A percentile compares a stretch with the other conserved stretches of the same genome.
phyloP scores from a whole-genome alignment of 92 coral and sea anemone species.

The Meandrina meandrites region DNA sequence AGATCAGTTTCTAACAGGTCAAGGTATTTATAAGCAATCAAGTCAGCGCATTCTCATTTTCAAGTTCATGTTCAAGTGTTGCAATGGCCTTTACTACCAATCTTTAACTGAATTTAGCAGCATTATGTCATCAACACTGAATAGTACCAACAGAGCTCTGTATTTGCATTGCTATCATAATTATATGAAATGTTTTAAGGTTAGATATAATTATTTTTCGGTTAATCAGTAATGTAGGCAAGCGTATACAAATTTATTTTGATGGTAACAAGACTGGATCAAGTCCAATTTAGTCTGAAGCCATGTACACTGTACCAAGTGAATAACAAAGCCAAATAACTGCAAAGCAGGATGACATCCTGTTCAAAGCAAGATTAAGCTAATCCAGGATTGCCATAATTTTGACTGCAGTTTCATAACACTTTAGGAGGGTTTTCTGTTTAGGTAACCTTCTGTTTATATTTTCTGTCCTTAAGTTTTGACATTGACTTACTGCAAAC shows the following conservation, averaged over 20 bases:
- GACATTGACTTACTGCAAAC: background rate
- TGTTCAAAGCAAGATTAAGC: background rate
- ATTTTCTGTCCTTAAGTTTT: too few relatives aligned
- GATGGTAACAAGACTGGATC: background rate
- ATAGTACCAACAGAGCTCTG: background rate
- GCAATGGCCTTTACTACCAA: background rate
- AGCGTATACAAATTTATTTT: background rate
- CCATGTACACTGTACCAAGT: background rate
- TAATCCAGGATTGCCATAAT: too few relatives aligned
- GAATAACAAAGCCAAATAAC: background rate
- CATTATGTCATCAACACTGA: background rate
- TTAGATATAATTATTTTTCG: background rate
- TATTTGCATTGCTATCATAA: background rate
- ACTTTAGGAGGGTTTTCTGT: background rate
- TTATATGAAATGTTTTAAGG: background rate
- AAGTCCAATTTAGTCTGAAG: background rate
- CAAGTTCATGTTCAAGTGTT: constrained; percentile 7
- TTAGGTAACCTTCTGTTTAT: too few relatives aligned
- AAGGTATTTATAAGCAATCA: background rate
- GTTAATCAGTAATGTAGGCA: constrained; percentile 1
- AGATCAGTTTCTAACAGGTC: background rate
- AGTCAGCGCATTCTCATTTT: background rate
- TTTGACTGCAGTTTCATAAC: background rate
- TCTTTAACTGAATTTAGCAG: background rate
- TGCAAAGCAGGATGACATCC: background rate